Base-by-base conservation (phyloP, 2,113 vertebrate species). In the Strigops habroptila region DNA sequence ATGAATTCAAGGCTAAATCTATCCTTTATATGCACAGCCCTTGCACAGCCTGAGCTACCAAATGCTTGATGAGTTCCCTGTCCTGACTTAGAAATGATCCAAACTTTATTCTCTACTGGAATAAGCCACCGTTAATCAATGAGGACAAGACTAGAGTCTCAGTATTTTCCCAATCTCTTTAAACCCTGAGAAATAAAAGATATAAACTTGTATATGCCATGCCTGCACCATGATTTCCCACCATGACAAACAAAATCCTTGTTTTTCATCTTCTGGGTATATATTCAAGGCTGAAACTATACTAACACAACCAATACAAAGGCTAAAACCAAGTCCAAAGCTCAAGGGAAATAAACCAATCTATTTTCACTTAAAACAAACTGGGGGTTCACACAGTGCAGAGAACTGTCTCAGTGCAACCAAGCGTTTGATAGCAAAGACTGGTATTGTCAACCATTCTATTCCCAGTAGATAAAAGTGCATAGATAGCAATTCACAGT, bases 301-400 rank as follows among this genome's bases (percentile, higher is more conserved):
- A 2, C 35, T 43, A 43, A 65, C 9, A 57, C 69, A 17, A 37
- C 9, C 44, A 53, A 90, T 23, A 35, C 2, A 4, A 53, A 23
- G 15, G 12, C 15, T 15, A 15, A 84, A 68, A 39, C 5, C 28
- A 85, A 90, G 35, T 9, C 27, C 27, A 86, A 70, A 67, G 6
- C 12, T 53, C 51, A 48, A 81, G 18, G 9, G 9, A 7, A 9
- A 31, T 9, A 30, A 89, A 63, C 18, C 23, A 25, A 9, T 9
- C 8, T 13, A 12, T 44, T 79, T 71, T 63, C 48, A 41, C 17
- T 69, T 53, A 25, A 68, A 85, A 57, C 1, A 2, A 52, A 1
- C 11, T 8, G 7, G 3, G 2, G 2, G 10, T 24, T 69, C 23
- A 27, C 15, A 55, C 0, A 0, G 12, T 37, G 8, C 23, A 67